phyloP scores from a whole-genome alignment of 2,888 invertebrate genomes.

The Orchestes rusci region DNA sequence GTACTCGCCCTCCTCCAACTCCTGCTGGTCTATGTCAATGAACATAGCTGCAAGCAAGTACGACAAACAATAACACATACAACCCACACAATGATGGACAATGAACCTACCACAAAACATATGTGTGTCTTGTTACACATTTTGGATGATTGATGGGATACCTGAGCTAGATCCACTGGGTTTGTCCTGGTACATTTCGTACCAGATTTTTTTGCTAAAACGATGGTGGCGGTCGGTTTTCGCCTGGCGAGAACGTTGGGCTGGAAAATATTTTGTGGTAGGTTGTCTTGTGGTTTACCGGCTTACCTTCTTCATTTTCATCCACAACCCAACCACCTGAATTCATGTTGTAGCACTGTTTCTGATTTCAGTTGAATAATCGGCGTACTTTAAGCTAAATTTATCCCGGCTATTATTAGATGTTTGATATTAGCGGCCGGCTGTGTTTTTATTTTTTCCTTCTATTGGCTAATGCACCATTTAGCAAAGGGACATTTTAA shows the following conservation, averaged over 20 bases:
- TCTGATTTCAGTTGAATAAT: slow-evolving; percentile 10
- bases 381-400: too few species aligned
- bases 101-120: slow-evolving; percentile 20
- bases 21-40: slow-evolving; percentile 40
- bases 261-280: slow-evolving; percentile 9
- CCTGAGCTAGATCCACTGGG: slow-evolving; percentile 21
- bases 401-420: too few species aligned
- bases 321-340: slow-evolving; percentile 43
- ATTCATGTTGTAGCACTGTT: slow-evolving; percentile 32
- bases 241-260: slow-evolving; percentile 13
- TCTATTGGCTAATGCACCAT: too few species aligned
- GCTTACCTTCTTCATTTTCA: slow-evolving; percentile 43
- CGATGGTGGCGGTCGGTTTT: slow-evolving; percentile 38
- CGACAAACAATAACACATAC: not conserved
- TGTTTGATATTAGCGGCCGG: too few species aligned
- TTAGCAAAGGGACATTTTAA: too few species aligned
- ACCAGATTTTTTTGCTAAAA: slow-evolving; percentile 40
- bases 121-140: slow-evolving; percentile 22
- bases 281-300: slow-evolving; percentile 9
- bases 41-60: slow-evolving; percentile 33
- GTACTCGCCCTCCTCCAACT: slow-evolving; percentile 39
- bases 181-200: slow-evolving; percentile 32
- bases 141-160: slow-evolving; percentile 9
- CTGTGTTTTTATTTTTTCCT: too few species aligned
- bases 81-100: slow-evolving; percentile 1